phyloP scores from a whole-genome alignment of 2,888 invertebrate species.

The Eurytoma adleriae region DNA sequence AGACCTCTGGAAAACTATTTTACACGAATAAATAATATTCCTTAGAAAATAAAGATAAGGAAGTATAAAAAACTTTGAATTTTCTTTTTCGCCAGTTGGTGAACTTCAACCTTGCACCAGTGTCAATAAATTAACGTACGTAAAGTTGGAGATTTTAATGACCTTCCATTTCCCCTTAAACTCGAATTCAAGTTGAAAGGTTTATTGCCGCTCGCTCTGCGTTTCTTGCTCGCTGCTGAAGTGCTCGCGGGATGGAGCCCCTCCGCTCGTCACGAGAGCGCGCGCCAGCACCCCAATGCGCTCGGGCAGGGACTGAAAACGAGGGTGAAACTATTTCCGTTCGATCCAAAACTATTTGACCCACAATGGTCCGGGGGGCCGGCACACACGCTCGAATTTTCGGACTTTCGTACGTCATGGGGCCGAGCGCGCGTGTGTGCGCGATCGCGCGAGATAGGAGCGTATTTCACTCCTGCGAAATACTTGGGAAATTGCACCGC shows the following conservation, averaged over 20 bases:
- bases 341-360: conserved; percentile 49
- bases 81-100: too few relatives aligned
- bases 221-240: conserved; percentile 10
- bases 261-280: background rate
- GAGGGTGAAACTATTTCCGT: conserved; percentile 49
- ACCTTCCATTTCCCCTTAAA: conserved; percentile 42
- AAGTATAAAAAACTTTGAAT: too few relatives aligned
- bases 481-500: conserved; percentile 68
- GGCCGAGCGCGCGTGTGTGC: too few relatives aligned
- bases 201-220: conserved; percentile 39
- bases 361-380: conserved; percentile 26
- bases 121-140: conserved; percentile 46
- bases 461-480: conserved; percentile 60
- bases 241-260: background rate
- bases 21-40: too few relatives aligned
- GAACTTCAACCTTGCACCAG: background rate
- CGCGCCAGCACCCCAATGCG: background rate
- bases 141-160: conserved; percentile 47
- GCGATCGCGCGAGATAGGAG: background rate
- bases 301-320: conserved; percentile 12
- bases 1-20: background rate
- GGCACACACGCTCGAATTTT: conserved; percentile 13
- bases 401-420: background rate
- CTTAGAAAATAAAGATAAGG: too few relatives aligned
- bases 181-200: conserved; percentile 42